Base-by-base conservation (phyloP, 2,113 vertebrate genomes). In the Pelodiscus sinensis region DNA sequence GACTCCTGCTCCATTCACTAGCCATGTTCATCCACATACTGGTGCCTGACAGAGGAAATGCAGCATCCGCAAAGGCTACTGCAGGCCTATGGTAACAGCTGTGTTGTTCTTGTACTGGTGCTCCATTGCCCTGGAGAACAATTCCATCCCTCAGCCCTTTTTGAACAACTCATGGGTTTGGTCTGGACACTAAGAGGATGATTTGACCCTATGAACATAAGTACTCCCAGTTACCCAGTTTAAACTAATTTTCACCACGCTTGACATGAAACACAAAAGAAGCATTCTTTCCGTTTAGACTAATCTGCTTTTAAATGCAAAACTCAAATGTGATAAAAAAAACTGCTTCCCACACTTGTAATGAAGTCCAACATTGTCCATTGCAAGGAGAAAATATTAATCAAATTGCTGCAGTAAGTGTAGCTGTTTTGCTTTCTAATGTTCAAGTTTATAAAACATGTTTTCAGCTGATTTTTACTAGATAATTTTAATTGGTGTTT, bases 401-500 rank as follows among this genome's bases (percentile, higher is more conserved):
- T 78, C 57, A 92, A 1, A 1, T 44, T 88, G 62, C 79, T 58
- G 3, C 56, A 92, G 71, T 86, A 57, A 91, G 87, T 24, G 44
- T 81, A 82, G 81, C 81, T 85, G 86, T 82, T 97, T 94, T 79
- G n/a, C 2, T 60, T 79, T 95, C 92, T 93, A 96, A 93, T 94
- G 56, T 90, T 96, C 96, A 92, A 85, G 92, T 88, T 95, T 97
- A 94, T 31, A 90, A 73, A 96, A 94, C 83, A 81, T 88, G 88
- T 96, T 98, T 96, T 95, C 90, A 97, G 95, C 93, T 96, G 87
- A 94, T 85, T 97, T 97, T 95, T 94, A 92, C 57, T 86, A 60
- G 55, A 96, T 95, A 92, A 77, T 94, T 96, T 97, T 97, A 97
- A 96, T 97, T 96, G 93, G 75, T 92, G 83, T 81, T 97, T 96